Evolutionary conservation across 2,797 vertebrate genomes (phyloP), one percentile per base, ranked within the genome.

Genomic region (Ambastaia sidthimunki): DNA sequence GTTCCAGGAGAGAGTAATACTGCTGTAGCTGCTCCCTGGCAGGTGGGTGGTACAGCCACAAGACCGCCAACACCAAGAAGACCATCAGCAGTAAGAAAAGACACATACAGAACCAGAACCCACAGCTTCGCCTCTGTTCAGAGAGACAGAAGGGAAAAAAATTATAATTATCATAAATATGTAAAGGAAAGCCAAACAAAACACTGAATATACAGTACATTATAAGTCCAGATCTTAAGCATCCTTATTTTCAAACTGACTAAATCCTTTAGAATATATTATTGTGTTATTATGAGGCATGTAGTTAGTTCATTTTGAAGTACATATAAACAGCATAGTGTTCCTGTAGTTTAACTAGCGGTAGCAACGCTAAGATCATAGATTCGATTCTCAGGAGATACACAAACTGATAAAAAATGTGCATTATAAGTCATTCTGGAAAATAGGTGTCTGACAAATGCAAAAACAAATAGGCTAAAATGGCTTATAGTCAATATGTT

Each of bases 11-110:
- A 9, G 85, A 85, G 85, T 89, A 94, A 52, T 94, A 57, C 57
- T 90, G 84, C 59, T 86, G 85, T 3, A 90, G 83, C 84, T 92
- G 90, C 66, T 93, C 92, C 52, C 90, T 91, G 86, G 93, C 90
- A 21, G 89, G 88, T 3, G 91, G 93, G 83, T 91, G 88, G 89
- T 91, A 92, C n/a, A 90, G 47, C 86, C 91, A 92, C 87, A 91
- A 80, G 71, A 37, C 86, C 47, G 88, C 85, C 18, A 84, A 80
- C 0, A 78, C 18, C 21, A 92, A 80, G 65, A 90, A 65, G 44
- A 93, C 77, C 21, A 93, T 54, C 65, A 93, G 70, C 76, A 89
- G 28, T 41, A 88, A 3, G 57, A 80, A 88, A 37, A 87, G n/a
- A 57, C 70, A 89, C 84, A 88, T 83, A 89, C 92, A 91, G 69